Conservation (phyloP, 1,140 invertebrate species). For the Antheraea mylitta region DNA sequence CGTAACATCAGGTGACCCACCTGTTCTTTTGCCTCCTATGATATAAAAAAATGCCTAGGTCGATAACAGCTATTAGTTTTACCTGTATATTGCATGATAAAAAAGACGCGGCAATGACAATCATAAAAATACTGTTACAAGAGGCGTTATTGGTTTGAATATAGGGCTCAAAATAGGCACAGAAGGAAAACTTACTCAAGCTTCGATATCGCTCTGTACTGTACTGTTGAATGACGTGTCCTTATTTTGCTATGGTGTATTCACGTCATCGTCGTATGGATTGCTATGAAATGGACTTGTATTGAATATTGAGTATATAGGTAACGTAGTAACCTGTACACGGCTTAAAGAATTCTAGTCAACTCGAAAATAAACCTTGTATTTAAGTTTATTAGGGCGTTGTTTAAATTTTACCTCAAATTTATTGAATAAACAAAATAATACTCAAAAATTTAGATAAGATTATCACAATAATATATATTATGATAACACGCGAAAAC, state of each 20-base stretch:
- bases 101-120: neutral
- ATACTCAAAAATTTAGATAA: too few relatives aligned
- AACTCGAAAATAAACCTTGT: neutral
- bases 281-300: slow-evolving; percentile 27
- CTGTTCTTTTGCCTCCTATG: too few relatives aligned
- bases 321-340: neutral
- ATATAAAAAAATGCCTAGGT: neutral
- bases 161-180: slow-evolving; percentile 14
- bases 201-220: slow-evolving; percentile 32
- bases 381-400: neutral
- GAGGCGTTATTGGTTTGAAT: neutral
- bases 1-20: too few relatives aligned
- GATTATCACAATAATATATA: too few relatives aligned
- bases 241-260: slow-evolving; percentile 50
- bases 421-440: neutral
- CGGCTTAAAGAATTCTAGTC: neutral
- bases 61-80: too few relatives aligned
- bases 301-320: slow-evolving; percentile 17
- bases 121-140: neutral
- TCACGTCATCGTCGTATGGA: slow-evolving; percentile 42
- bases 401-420: neutral
- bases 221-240: slow-evolving; percentile 60
- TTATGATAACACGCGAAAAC: too few relatives aligned
- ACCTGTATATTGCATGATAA: too few relatives aligned
- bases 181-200: slow-evolving; percentile 24